Percentiles rank a stretch among this genome's conserved stretches.
Evolutionary conservation across 2,113 vertebrate genomes (phyloP).

Genomic region (Puffinus mauretanicus): DNA sequence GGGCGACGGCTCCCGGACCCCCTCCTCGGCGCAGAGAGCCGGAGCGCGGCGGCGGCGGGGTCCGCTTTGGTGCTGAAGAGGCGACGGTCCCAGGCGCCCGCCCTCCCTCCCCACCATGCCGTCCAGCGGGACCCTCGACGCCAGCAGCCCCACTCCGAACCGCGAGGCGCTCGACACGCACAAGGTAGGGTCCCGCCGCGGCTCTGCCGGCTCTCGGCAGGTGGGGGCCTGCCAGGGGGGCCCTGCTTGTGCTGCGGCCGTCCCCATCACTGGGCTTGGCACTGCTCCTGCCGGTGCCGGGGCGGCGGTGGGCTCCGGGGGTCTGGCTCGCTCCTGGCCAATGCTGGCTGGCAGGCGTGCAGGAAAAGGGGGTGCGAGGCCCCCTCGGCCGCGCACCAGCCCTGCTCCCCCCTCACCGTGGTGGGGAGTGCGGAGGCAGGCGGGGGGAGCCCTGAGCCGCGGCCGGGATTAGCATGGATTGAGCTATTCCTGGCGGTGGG

Average conservation of each 20-base stretch:
- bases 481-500: conserved; percentile 28
- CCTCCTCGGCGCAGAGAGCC: not conserved
- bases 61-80: not conserved
- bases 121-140: conserved; percentile 76
- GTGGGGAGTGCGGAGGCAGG: not conserved
- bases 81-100: not conserved
- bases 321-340: not conserved
- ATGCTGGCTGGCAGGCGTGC: not conserved
- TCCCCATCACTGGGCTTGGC: not conserved
- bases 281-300: not conserved
- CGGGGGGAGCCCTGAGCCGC: not conserved
- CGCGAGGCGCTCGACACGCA: conserved; percentile 17
- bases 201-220: not conserved
- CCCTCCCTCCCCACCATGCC: conserved; percentile 74
- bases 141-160: conserved; percentile 50
- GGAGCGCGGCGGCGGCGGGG: not conserved
- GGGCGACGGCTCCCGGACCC: not conserved
- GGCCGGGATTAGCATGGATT: conserved; percentile 26
- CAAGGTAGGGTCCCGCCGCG: not conserved
- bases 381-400: not conserved
- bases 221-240: not conserved
- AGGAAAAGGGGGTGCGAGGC: not conserved
- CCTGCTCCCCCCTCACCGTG: not conserved
- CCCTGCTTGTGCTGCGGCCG: accelerated
- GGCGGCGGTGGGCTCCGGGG: not conserved